Base-by-base conservation (phyloP, 2,888 invertebrate species). In the Andrena camellia region DNA sequence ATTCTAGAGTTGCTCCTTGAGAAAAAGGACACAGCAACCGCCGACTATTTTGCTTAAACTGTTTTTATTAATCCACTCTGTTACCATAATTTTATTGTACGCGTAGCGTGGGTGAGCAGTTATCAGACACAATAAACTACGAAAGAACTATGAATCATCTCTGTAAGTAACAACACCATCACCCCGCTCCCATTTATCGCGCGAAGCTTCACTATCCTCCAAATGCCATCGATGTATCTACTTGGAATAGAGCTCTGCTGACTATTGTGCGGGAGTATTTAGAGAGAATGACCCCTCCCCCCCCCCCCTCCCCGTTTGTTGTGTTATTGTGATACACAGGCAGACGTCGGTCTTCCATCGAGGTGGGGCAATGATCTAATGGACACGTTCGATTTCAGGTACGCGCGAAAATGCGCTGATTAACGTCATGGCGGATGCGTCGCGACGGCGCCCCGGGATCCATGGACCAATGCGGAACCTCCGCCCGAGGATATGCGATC, bases 371-470 rank as follows among this genome's bases (percentile, higher is more conserved):
- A 3, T 33, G 52, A n/a, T 78, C 83, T 83, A 83, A 83, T 83
- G 4, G 33, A 0, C 7, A 31, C 66, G 48, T 87, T 81, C 67
- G 63, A 81, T 86, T 87, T 78, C 81, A 87, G 81, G 81, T 87
- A n/a, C 35, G 33, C 57, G 50, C 57, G 66, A 54, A 33, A 75
- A 59, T 33, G 33, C 54, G 48, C 26, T 64, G 29, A 20, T 48
- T 64, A 74, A 59, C 74, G 0, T n/a, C 48, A 31, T 20, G 20
- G 48, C n/a, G 50, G 79, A 35, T 5, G 23, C 4, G 31, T 8
- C 23, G 42, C 13, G 54, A 0, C 23, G 20, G 23, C 60, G 59
- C 1, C 8, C 7, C 7, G 20, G 64, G n/a, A 29, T n/a, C 31
- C 35, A 66, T 3, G 48, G 57, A 59, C 17, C 63, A 10, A 5